Evolutionary conservation across 2,888 invertebrate species (phyloP).

Genomic region (Eupithecia inturbata): DNA sequence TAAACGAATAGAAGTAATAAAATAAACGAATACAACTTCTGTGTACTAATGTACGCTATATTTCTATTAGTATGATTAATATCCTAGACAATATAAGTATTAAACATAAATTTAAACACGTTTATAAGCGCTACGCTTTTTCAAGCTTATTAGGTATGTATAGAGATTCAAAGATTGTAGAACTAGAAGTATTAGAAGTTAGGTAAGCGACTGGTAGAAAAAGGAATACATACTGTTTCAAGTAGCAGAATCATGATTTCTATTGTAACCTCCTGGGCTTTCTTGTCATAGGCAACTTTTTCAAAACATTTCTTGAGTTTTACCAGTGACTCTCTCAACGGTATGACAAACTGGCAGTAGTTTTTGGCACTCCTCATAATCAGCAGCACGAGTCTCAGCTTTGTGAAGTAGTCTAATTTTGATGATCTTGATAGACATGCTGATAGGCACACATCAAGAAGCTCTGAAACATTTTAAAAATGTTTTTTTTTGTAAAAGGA

Average conservation of each 20-base stretch:
- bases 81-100: too few relatives aligned
- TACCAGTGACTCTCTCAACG: conserved; percentile 65
- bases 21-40: too few relatives aligned
- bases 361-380: conserved; percentile 73
- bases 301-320: conserved; percentile 63
- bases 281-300: conserved; percentile 64
- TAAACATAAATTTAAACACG: background rate
- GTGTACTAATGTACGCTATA: too few relatives aligned
- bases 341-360: conserved; percentile 68
- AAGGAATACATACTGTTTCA: conserved; percentile 62
- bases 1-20: background rate
- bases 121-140: too few relatives aligned
- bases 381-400: conserved; percentile 72
- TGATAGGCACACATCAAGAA: conserved; percentile 67
- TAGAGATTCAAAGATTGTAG: background rate
- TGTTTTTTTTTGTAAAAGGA: background rate
- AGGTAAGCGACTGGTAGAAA: background rate
- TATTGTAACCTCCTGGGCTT: conserved; percentile 70
- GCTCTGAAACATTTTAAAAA: conserved; percentile 57
- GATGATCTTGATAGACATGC: conserved; percentile 59
- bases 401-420: conserved; percentile 68
- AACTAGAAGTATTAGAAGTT: background rate
- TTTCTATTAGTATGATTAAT: too few relatives aligned
- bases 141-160: too few relatives aligned
- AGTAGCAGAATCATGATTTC: conserved; percentile 67